Conservation (phyloP, 1,140 invertebrate species). For the Calliphora vicina region DNA sequence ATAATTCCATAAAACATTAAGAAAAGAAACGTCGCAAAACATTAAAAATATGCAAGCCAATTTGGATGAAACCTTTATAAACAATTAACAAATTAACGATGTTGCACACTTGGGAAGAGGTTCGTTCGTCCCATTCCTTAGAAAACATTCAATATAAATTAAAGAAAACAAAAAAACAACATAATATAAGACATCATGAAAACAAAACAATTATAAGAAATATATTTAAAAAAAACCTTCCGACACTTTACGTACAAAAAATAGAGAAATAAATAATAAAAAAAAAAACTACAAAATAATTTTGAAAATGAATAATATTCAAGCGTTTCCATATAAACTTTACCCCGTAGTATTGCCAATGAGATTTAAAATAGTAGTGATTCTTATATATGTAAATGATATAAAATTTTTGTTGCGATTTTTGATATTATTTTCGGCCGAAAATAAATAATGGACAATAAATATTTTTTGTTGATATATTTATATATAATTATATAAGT, state of each 20-base stretch:
- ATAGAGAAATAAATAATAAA: no score
- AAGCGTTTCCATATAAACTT: constrained; percentile 6
- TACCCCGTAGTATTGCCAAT: constrained; percentile 3
- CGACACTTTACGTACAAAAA: neutral
- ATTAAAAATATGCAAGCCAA: neutral
- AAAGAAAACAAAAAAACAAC: neutral
- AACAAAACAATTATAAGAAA: neutral
- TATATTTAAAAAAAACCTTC: neutral
- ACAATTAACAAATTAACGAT: neutral
- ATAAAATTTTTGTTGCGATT: neutral
- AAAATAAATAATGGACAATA: neutral
- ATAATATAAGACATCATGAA: neutral
- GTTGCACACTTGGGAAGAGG: neutral
- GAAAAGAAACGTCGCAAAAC: neutral
- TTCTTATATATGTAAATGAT: neutral
- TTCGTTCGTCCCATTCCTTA: neutral
- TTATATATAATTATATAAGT: neutral
- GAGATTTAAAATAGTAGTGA: neutral
- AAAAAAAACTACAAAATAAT: neutral
- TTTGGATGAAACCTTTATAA: neutral
- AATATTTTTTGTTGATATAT: neutral
- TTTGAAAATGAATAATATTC: constrained; percentile 1
- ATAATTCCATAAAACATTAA: neutral
- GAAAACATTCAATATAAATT: neutral
- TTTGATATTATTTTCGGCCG: neutral